phyloP scores from a whole-genome alignment of 2,797 vertebrate species.

The Diplodus puntazzo region DNA sequence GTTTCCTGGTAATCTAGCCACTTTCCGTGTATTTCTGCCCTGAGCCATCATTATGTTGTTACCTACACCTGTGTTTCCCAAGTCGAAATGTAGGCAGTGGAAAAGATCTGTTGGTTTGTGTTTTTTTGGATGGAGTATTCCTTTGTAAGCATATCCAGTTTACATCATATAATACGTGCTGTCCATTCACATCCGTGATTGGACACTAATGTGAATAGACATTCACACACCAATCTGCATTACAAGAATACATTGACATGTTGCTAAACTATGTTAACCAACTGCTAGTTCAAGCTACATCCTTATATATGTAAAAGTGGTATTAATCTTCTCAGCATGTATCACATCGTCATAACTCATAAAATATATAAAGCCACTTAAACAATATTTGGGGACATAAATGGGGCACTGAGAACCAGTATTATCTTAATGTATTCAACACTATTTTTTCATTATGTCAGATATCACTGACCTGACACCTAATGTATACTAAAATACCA shows the following conservation, averaged over 20 bases:
- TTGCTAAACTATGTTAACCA: neutral
- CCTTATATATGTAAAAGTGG: no score
- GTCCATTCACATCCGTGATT: no score
- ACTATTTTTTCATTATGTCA: neutral
- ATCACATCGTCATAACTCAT: no score
- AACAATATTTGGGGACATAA: no score
- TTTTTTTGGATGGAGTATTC: neutral
- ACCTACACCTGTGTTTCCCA: constrained; percentile 13
- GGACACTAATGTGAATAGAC: no score
- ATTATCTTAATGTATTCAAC: neutral
- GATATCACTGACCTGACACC: neutral
- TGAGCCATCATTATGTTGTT: constrained; percentile 24
- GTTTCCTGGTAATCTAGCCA: neutral
- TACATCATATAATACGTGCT: neutral
- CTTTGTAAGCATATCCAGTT: neutral
- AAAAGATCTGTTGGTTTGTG: neutral
- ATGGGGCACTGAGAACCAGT: neutral
- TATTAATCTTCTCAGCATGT: no score
- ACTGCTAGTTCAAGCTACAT: neutral
- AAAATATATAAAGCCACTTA: no score
- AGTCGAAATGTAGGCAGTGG: neutral
- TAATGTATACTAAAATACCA: constrained; percentile 10
- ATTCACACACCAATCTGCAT: neutral
- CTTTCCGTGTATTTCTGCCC: constrained; percentile 11
- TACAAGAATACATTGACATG: neutral